Conservation (phyloP, 1,140 invertebrate genomes). For the Delia radicum region DNA sequence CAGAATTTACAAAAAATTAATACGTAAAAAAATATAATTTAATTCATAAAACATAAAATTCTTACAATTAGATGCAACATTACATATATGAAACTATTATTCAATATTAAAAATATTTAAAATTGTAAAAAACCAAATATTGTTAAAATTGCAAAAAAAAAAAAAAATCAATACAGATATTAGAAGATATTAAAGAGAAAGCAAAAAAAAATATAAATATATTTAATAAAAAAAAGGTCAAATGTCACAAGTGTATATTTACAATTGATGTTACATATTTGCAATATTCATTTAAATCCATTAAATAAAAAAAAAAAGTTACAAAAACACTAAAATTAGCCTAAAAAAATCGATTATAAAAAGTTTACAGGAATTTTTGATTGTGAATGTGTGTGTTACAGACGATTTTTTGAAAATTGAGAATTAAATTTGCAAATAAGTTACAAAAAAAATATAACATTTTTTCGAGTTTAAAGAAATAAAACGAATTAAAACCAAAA, state of each 20-base stretch:
- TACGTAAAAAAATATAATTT: no score
- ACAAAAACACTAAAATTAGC: no score
- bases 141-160: neutral
- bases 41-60: no score
- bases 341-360: neutral
- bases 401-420: neutral
- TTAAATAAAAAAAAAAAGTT: neutral
- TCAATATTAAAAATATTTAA: neutral
- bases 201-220: neutral
- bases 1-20: no score
- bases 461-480: neutral
- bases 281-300: neutral
- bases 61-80: no score
- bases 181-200: neutral
- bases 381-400: neutral
- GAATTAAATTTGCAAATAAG: neutral
- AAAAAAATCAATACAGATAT: neutral
- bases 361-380: slow-evolving; percentile 2
- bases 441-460: neutral
- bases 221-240: neutral
- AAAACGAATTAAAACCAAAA: neutral
- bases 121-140: neutral
- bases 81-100: no score
- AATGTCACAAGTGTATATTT: neutral
- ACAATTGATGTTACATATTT: neutral